Evolutionary conservation across 2,113 vertebrate species (phyloP).

Genomic region (Xenopus tropicalis): DNA sequence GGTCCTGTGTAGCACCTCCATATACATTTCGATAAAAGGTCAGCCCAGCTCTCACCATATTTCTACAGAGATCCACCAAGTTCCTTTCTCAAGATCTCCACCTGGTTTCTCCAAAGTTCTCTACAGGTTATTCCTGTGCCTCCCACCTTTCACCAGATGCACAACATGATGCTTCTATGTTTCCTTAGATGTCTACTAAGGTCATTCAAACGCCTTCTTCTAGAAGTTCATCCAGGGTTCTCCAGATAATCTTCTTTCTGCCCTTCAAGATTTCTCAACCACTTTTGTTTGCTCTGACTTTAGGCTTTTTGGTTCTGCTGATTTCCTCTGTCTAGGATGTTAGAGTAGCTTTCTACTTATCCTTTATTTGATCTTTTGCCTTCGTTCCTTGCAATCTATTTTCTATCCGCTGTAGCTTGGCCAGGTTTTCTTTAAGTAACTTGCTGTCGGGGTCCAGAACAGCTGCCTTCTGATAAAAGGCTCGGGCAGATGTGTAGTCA

Average conservation of each 20-base stretch:
- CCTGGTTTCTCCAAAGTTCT: background rate
- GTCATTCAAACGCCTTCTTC: background rate
- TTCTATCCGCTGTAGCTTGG: constrained; percentile 90
- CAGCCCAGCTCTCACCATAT: background rate
- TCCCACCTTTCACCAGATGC: background rate
- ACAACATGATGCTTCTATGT: background rate
- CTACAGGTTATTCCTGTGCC: background rate
- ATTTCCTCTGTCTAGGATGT: constrained; percentile 27
- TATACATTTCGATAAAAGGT: too few species aligned
- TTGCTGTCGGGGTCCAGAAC: constrained; percentile 84
- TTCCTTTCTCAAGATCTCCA: background rate
- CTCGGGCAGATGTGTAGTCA: constrained; percentile 81
- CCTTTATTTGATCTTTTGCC: constrained; percentile 51
- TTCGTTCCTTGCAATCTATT: constrained; percentile 69
- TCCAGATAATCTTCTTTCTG: too few species aligned
- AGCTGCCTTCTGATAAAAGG: constrained; percentile 85
- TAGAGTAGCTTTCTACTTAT: background rate
- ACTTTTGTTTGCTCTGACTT: background rate
- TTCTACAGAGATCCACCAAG: background rate
- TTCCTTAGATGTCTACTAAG: too few species aligned
- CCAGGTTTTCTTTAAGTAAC: constrained; percentile 89
- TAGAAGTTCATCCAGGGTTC: background rate
- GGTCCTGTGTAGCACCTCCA: too few species aligned
- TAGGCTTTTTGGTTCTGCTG: background rate
- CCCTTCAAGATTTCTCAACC: background rate